These are phyloP conservation scores for Drosophila lacteicornis DNA, from an alignment of 1,140 invertebrate genomes.

Conservation along the genomic window DNA sequence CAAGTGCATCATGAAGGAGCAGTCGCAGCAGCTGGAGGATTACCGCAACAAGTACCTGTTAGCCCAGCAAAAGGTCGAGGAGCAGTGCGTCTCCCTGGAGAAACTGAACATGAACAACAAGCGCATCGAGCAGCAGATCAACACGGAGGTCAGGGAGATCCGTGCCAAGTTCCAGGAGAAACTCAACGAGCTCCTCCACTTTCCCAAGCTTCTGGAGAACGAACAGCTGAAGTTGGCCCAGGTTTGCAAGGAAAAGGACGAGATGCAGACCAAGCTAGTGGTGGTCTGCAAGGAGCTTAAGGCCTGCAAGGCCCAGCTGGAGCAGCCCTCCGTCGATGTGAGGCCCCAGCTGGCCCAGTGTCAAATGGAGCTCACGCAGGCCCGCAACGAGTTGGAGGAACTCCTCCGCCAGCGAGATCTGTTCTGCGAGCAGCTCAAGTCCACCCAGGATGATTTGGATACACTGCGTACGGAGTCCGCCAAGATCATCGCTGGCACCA, in stretches of 20 bases:
- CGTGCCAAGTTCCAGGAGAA: slow-evolving; percentile 92
- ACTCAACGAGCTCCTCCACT: slow-evolving; percentile 89
- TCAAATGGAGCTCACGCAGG: slow-evolving; percentile 67
- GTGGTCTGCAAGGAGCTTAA: slow-evolving; percentile 82
- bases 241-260: slow-evolving; percentile 87
- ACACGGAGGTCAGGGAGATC: slow-evolving; percentile 90
- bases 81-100: slow-evolving; percentile 89
- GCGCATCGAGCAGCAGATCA: slow-evolving; percentile 91
- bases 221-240: slow-evolving; percentile 90
- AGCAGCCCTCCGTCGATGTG: slow-evolving; percentile 51
- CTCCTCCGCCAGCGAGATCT: slow-evolving; percentile 72
- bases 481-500: slow-evolving; percentile 88
- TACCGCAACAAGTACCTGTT: slow-evolving; percentile 90
- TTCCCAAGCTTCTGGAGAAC: slow-evolving; percentile 90
- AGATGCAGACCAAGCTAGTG: slow-evolving; percentile 72
- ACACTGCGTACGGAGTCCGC: slow-evolving; percentile 89
- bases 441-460: slow-evolving; percentile 89
- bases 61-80: slow-evolving; percentile 91
- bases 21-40: slow-evolving; percentile 89
- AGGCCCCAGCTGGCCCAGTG: slow-evolving; percentile 72
- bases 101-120: slow-evolving; percentile 91
- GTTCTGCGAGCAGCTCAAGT: slow-evolving; percentile 83
- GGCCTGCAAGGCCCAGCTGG: slow-evolving; percentile 56
- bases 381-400: slow-evolving; percentile 65
- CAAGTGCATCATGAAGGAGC: slow-evolving; percentile 89